Conservation (phyloP, 1,140 invertebrate species). For the Apocrypta bakeri region DNA sequence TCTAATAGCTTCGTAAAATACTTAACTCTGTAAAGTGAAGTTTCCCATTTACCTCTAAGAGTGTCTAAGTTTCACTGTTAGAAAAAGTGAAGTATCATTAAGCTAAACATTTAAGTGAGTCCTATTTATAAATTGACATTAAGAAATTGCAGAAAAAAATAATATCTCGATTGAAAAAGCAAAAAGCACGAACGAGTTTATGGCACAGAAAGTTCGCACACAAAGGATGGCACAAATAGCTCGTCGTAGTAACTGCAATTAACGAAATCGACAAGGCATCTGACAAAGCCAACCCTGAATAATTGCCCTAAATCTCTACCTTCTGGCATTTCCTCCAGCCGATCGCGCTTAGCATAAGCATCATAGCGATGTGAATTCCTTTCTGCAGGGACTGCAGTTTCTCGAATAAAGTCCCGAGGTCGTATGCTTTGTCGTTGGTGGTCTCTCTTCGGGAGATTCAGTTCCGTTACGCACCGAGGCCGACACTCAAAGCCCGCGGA, state of each 20-base stretch:
- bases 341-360: neutral
- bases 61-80: too few species aligned
- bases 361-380: neutral
- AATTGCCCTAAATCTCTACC: neutral
- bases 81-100: too few species aligned
- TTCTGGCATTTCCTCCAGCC: neutral
- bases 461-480: neutral
- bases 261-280: neutral
- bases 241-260: neutral
- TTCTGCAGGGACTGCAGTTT: neutral
- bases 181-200: too few species aligned
- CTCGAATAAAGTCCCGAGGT: neutral
- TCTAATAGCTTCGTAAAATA: too few species aligned
- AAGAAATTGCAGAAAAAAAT: too few species aligned
- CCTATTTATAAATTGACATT: too few species aligned
- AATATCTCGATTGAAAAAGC: too few species aligned
- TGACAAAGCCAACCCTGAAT: conserved; percentile 11
- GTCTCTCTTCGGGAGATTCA: neutral
- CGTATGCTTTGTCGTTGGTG: conserved; percentile 2
- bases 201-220: neutral
- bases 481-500: conserved; percentile 23
- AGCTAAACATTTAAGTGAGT: too few species aligned
- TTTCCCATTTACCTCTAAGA: too few species aligned
- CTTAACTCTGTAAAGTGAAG: too few species aligned
- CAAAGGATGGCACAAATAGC: too few species aligned